Base-by-base conservation (phyloP, 1,140 invertebrate genomes). In the Andricus grossulariae region DNA sequence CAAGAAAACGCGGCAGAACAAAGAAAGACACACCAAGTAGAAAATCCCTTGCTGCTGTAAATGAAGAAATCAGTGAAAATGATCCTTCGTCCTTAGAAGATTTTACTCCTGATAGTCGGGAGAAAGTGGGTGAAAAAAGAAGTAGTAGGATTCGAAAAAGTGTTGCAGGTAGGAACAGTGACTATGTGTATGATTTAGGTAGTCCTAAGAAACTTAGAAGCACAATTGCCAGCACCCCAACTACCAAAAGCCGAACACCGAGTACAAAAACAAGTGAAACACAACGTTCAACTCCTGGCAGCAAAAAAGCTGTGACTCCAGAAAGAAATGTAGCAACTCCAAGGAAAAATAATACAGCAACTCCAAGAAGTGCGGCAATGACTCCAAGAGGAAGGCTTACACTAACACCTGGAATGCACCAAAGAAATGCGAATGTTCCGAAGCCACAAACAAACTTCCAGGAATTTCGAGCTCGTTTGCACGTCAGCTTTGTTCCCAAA, bases 361-460 rank as follows among this genome's bases (percentile, higher is more conserved):
- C 55, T 10, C 74, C 78, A 66, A 76, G 19, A 72, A 25, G 12
- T 19, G 11, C 21, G 25, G 13, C 3, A 16, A 10, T 76, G 52
- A 75, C 50, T 51, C 72, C 75, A 54, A 74, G 50, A 66, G 8
- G 32, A 3, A n/a, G 15, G 16, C 5, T 12, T 54, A 25, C 52
- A 49, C 78, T 90, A 13, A 91, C 89, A 18, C 90, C 90, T 11
- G 87, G 88, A 7, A 78, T 89, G 70, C 81, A 83, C 54, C 77
- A 80, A 49, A 84, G 89, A 75, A 80, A 25, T 45, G 57, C 39
- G 19, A 75, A 75, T n/a, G 21, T 88, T 39, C 18, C 39, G 15
- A 90, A 90, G 71, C 87, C 91, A 25, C 66, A 60, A 71, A 92
- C 90, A 21, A 86, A 90, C 15, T 82, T 94, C 49, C 87, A 91